phyloP scores from a whole-genome alignment of 2,113 vertebrate species.

The Danionella cerebrum region DNA sequence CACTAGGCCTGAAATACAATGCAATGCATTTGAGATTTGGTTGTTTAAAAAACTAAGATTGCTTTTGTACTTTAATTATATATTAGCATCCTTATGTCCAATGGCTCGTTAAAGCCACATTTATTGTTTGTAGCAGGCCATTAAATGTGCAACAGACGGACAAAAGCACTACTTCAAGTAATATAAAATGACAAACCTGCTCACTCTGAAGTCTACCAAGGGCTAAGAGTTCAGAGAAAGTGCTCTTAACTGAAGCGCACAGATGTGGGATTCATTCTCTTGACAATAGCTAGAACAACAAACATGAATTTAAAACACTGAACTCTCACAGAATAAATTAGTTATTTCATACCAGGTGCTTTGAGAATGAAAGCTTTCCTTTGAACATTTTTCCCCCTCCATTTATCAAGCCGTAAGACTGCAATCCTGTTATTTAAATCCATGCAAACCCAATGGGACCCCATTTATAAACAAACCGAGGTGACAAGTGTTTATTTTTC shows the following conservation, averaged over 20 bases:
- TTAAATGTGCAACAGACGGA: no score
- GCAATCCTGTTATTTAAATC: constrained; percentile 4
- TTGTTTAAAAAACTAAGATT: no score
- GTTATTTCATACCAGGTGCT: constrained; percentile 28
- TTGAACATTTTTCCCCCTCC: constrained; percentile 17
- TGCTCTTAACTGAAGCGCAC: constrained; percentile 13
- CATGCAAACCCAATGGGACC: not conserved
- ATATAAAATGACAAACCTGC: constrained; percentile 1
- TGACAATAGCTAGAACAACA: not conserved
- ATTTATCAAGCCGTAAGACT: constrained; percentile 6
- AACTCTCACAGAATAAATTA: constrained; percentile 30
- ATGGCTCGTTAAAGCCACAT: no score
- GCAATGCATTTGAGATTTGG: no score
- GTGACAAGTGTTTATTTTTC: not conserved
- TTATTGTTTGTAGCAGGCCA: no score
- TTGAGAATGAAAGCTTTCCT: constrained; percentile 15
- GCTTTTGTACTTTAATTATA: no score
- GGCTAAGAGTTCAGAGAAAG: constrained; percentile 1
- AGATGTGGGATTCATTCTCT: constrained; percentile 23
- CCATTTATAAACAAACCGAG: not conserved
- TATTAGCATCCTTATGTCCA: no score
- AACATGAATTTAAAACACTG: constrained; percentile 17
- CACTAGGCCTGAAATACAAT: no score
- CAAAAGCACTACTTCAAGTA: no score
- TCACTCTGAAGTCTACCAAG: constrained; percentile 7